These are phyloP conservation scores for Helicoverpa assulta DNA, from an alignment of 2,888 invertebrate genomes.

Conservation along the genomic window DNA sequence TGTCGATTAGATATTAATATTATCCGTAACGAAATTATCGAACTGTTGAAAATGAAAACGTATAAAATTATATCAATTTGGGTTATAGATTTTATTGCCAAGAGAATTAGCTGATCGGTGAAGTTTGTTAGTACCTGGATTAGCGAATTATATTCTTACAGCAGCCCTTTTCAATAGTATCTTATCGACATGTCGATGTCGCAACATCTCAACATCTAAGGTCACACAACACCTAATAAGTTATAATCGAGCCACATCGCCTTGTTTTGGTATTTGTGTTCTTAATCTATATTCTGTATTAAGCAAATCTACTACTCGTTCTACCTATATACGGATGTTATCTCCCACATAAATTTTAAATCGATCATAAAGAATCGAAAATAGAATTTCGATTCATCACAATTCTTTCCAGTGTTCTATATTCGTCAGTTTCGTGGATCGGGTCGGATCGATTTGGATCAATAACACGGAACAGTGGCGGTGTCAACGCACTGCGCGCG, in stretches of 20 bases:
- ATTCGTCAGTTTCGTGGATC: slow-evolving; percentile 67
- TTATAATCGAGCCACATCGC: no score
- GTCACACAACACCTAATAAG: no score
- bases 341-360: slow-evolving; percentile 14
- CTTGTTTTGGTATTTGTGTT: no score
- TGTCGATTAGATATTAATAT: slow-evolving; percentile 37
- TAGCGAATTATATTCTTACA: no score
- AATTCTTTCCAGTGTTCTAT: slow-evolving; percentile 50
- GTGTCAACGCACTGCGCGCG: slow-evolving; percentile 79
- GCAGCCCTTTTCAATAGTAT: no score
- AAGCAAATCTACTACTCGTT: no score
- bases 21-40: slow-evolving; percentile 29
- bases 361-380: slow-evolving; percentile 19
- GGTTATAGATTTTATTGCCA: slow-evolving; percentile 1
- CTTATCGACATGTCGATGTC: no score
- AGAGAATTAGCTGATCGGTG: no score
- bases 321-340: no score
- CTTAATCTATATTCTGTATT: no score
- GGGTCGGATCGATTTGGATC: slow-evolving; percentile 79
- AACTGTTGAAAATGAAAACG: slow-evolving; percentile 20
- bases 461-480: slow-evolving; percentile 82
- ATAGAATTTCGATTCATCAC: slow-evolving; percentile 30
- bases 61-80: slow-evolving; percentile 19
- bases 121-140: no score
- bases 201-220: no score